These are phyloP conservation scores for Ceratina japonica DNA, from an alignment of 1,140 invertebrate genomes.

Conservation along the genomic window DNA sequence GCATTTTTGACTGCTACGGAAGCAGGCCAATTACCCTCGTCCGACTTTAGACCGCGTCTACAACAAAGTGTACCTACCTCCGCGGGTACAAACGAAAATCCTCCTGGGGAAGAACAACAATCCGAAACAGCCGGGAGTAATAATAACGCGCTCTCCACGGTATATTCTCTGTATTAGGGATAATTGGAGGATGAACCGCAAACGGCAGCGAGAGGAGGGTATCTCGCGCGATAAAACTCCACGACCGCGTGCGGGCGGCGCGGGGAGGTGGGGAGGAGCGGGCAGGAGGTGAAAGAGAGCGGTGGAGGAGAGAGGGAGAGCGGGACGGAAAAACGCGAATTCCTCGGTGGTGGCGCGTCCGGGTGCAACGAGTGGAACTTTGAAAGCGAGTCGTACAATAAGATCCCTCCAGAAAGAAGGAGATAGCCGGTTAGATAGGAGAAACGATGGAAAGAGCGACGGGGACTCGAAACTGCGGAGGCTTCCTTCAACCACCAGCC, in stretches of 20 bases:
- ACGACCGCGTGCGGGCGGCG: not conserved
- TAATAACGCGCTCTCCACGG: conserved; percentile 67
- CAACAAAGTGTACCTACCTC: conserved; percentile 9
- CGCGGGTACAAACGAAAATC: conserved; percentile 33
- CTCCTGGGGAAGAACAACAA: conserved; percentile 42
- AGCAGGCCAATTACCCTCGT: conserved; percentile 6
- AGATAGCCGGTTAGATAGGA: conserved; percentile 38
- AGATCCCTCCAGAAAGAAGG: conserved; percentile 36
- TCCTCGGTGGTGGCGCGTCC: conserved; percentile 54
- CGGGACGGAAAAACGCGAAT: conserved; percentile 61
- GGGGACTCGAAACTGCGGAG: conserved; percentile 48
- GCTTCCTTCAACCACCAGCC: conserved; percentile 50
- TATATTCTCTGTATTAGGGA: conserved; percentile 68
- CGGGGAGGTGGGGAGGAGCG: not conserved
- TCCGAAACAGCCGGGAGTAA: conserved; percentile 57
- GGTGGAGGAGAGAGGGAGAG: conserved; percentile 7
- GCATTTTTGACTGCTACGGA: not conserved
- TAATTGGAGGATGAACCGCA: conserved; percentile 69
- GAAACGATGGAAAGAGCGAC: conserved; percentile 17
- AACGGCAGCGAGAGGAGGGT: conserved; percentile 58
- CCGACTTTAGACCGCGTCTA: not conserved
- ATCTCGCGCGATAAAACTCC: conserved; percentile 61
- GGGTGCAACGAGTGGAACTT: conserved; percentile 60
- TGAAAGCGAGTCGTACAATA: conserved; percentile 58
- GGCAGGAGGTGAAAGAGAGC: conserved; percentile 8